Base-by-base conservation (phyloP, 2,797 vertebrate genomes). In the Calcarius lapponicus region DNA sequence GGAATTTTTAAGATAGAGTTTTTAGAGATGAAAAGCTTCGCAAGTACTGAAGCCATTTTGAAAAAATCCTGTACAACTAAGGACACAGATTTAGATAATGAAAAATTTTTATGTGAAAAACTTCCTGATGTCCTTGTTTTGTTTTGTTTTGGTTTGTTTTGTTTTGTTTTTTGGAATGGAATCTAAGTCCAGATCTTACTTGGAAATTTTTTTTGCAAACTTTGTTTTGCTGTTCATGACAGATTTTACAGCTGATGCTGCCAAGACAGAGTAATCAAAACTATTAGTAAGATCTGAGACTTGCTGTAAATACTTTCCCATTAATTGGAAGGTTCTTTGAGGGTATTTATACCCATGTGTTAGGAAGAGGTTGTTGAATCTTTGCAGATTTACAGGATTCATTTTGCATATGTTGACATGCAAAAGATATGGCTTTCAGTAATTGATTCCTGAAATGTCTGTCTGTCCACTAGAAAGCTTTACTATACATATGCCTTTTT, bases 181-280 rank as follows among this genome's bases (percentile, higher is more conserved):
- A 66, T 75, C 16, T 17, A 78, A 79, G 50, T 42, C 28, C 50
- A 56, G 13, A 51, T 79, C 13, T 75, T 76, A 56, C 17, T 85
- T 80, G 31, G 47, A 84, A 50, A 1, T 13, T 56, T 73, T 86
- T 93, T 72, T 75, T 6, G 5, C 70, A 73, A 58, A 67, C 21
- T 78, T 86, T 65, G 29, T 86, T 90, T 86, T 93, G 13, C n/a
- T 86, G 8, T 60, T 88, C 28, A 53, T 84, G 60, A 80, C 93
- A 21, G n/a, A 76, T 95, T 90, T 92, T 88, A 70, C 26, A 81
- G 48, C 62, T 90, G 43, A 90, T 86, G 36, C 45, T 95, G 53
- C 80, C 67, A 95, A 87, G 83, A 53, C 15, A 61, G 48, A 53
- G 15, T 72, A 90, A 45, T 51, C 47, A 90, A 88, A 88, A 61